Base-by-base conservation (phyloP, 2,113 vertebrate species). In the Acinonyx jubatus region DNA sequence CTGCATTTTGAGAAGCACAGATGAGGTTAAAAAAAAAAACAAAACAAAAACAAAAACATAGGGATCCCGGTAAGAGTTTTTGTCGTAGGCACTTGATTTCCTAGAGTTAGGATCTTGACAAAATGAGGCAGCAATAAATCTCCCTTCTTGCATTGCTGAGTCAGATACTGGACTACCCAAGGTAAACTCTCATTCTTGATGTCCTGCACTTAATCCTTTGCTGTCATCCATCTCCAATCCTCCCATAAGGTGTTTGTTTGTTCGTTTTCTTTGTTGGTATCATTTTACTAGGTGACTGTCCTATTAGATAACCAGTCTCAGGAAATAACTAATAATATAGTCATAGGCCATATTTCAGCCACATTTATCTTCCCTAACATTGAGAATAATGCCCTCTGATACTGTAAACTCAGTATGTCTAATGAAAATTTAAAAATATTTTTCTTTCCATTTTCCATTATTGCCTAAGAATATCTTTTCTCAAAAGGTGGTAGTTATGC, bases 351-450 rank as follows among this genome's bases (percentile, higher is more conserved):
- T 45, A 50, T 18, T 92, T 83, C 55, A 57, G 31, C 13, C 25
- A 16, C 16, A 31, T 66, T 90, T 80, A 81, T 63, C 48, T 86
- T 57, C 11, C 8, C 61, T 73, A 68, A 65, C 1, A 52, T 74
- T 96, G 82, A 33, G 16, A 73, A 69, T 73, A 91, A 57, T 21
- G 29, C 48, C 93, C 82, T 66, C 55, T 29, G 7, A 48, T 55
- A 61, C 21, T 31, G 0, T 48, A 55, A 85, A 45, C 33, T 61
- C 66, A 50, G 7, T 92, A 21, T 10, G 0, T 78, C 33, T 80
- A 79, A 76, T 45, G 80, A 74, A 68, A 79, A 3, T 48, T 61
- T 83, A 21, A 85, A 96, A 85, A 55, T 83, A 81, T 25, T 57
- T 84, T 79, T 80, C 79, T 65, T 89, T 78, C 14, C 4, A 41